Conservation (phyloP, 2,888 invertebrate species). For the Philereme transversata region DNA sequence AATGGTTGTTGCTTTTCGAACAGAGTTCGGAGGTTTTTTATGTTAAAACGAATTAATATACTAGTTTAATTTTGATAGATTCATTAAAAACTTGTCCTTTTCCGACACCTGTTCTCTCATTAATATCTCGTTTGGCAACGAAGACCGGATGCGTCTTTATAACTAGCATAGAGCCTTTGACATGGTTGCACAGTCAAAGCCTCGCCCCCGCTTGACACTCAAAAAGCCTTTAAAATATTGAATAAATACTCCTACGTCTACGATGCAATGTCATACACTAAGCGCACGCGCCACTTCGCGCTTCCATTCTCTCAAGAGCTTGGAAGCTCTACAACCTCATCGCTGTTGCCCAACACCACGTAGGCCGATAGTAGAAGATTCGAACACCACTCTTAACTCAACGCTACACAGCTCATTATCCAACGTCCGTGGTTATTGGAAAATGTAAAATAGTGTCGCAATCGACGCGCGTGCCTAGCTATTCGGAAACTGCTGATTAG, state of each 20-base stretch:
- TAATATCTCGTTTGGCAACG: slow-evolving; percentile 52
- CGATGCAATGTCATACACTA: slow-evolving; percentile 50
- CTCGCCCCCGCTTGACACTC: slow-evolving; percentile 61
- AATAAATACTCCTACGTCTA: slow-evolving; percentile 70
- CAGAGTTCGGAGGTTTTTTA: no score
- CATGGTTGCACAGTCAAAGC: slow-evolving; percentile 63
- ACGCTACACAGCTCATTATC: slow-evolving; percentile 38
- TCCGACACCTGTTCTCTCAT: slow-evolving; percentile 35
- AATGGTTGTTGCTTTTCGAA: no score
- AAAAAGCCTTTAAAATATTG: slow-evolving; percentile 65
- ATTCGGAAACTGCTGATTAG: slow-evolving; percentile 25
- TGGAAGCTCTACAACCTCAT: slow-evolving; percentile 47
- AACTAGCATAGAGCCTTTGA: slow-evolving; percentile 58
- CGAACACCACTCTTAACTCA: slow-evolving; percentile 47
- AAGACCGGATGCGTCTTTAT: slow-evolving; percentile 60
- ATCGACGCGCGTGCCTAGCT: slow-evolving; percentile 69
- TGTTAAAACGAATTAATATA: no score
- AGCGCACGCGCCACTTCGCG: slow-evolving; percentile 24
- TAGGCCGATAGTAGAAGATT: slow-evolving; percentile 67
- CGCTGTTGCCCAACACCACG: slow-evolving; percentile 73
- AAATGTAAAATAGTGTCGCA: slow-evolving; percentile 68
- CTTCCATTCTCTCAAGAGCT: slow-evolving; percentile 28
- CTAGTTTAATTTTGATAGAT: background rate
- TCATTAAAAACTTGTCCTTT: background rate
- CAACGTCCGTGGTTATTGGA: slow-evolving; percentile 45